Evolutionary conservation across 2,888 invertebrate genomes (phyloP), one percentile per base, ranked within the genome.

Genomic region (Elysia crispata): DNA sequence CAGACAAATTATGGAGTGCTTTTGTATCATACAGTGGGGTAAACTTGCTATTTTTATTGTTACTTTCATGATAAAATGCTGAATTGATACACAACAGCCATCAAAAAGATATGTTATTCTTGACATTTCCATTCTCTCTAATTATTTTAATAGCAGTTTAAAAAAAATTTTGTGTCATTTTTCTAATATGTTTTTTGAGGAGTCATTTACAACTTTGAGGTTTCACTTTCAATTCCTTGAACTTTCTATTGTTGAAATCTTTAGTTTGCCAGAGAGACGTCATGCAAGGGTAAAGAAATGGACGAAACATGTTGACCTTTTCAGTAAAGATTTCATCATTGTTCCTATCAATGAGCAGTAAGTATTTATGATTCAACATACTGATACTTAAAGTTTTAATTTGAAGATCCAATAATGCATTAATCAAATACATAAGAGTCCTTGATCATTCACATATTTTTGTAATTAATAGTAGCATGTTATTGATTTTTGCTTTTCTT

Each of bases 311-410:
- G 97, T 98, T 0, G 97, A 99, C 92, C 94, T 99, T 76, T 99
- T 99, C 92, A 95, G 96, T 72, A 99, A 98, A 94, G 98, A 99
- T 92, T 99, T 95, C 92, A 95, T 99, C 83, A 95, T 99, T 85
- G 96, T 99, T 91, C 99, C 99, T 84, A 98, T 99, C 78, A 98
- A 99, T 93, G 98, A 99, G 93, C 96, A 97, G 94, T 97, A 89
- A 92, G 93, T 92, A 28, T 20, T 41, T 41, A 41, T 20, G n/a
- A 23, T 60, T 60, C 6, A 23, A 15, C n/a, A n/a, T 60, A 6
- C n/a, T 60, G n/a, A 23, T 8, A 60, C 60, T 25, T 23, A 60
- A 60, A 23, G 60, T 15, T 23, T 3, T 60, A 23, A 15, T 8
- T 8, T 3, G 25, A 60, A 60, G 25, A 60, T 8, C n/a, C n/a